A percentile compares a stretch with the other conserved stretches of the same genome.
Evolutionary conservation across 2,888 invertebrate genomes (phyloP).

Genomic region (Macaria notata): DNA sequence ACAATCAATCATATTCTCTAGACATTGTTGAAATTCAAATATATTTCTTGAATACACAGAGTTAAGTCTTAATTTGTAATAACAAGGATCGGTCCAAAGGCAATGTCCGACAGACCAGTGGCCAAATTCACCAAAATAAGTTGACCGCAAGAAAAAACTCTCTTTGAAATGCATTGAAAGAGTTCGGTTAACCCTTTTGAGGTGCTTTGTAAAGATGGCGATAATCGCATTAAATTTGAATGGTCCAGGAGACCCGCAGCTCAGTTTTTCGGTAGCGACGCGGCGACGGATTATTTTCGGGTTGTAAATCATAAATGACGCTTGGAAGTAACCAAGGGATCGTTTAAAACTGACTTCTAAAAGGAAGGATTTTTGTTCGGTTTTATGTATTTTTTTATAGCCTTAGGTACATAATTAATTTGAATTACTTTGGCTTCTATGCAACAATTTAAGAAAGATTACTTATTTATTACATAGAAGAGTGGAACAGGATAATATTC

Average conservation of each 20-base stretch:
- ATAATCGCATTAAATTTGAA: slow-evolving; percentile 39
- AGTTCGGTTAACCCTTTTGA: slow-evolving; percentile 28
- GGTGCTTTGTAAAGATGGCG: slow-evolving; percentile 25
- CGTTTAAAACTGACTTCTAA: no score
- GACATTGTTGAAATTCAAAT: not conserved
- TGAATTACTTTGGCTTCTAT: no score
- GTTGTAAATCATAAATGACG: slow-evolving; percentile 20
- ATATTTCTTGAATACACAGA: not conserved
- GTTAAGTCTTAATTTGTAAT: slow-evolving; percentile 1
- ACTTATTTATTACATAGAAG: no score
- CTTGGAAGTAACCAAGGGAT: no score
- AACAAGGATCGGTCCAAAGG: not conserved
- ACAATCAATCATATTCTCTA: slow-evolving; percentile 17
- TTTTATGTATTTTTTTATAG: no score
- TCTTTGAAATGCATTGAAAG: slow-evolving; percentile 4
- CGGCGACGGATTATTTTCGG: slow-evolving; percentile 20
- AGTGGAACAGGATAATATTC: no score
- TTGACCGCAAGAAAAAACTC: slow-evolving; percentile 16
- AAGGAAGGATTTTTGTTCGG: no score
- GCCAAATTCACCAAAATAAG: slow-evolving; percentile 7
- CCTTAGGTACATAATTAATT: no score
- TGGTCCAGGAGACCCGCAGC: slow-evolving; percentile 30
- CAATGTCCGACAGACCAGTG: slow-evolving; percentile 16
- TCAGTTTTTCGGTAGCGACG: slow-evolving; percentile 23
- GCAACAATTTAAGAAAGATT: no score